phyloP scores from a whole-genome alignment of 2,113 vertebrate species.

The Isichthys henryi region DNA sequence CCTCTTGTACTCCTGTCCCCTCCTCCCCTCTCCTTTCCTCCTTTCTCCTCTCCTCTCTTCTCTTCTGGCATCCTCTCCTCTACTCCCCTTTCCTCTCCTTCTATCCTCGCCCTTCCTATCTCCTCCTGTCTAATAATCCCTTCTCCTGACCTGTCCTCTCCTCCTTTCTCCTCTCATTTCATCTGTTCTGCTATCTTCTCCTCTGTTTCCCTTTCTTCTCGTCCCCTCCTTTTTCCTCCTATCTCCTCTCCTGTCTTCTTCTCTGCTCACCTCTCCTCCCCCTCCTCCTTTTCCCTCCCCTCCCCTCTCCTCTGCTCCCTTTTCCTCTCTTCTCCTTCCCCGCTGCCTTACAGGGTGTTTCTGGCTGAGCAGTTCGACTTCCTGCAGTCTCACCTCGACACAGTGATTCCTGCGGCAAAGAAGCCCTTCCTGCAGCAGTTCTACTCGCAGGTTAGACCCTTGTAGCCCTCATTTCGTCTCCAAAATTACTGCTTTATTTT shows the following conservation, averaged over 20 bases:
- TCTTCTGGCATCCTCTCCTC: no score
- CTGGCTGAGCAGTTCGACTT: constrained; percentile 95
- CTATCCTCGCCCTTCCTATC: no score
- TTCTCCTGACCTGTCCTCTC: no score
- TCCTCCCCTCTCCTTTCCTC: background rate
- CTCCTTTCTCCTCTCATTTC: no score
- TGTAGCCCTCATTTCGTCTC: constrained; percentile 8
- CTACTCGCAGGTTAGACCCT: constrained; percentile 83
- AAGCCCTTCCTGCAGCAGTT: constrained; percentile 98
- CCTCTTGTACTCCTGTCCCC: background rate
- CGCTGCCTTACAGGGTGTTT: constrained; percentile 71
- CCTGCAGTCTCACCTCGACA: constrained; percentile 89
- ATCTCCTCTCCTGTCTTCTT: no score
- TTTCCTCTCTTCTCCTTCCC: background rate
- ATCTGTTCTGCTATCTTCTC: no score
- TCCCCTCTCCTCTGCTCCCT: background rate
- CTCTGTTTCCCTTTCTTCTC: no score
- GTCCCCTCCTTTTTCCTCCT: no score
- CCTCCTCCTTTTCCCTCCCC: no score
- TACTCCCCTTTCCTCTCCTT: no score
- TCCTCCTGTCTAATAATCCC: no score
- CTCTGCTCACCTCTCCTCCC: no score
- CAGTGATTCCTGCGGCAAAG: constrained; percentile 94
- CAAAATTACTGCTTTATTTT: constrained; percentile 5
- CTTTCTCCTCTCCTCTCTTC: background rate